Conservation (phyloP, 2,113 vertebrate genomes). For the Nothobranchius furzeri region DNA sequence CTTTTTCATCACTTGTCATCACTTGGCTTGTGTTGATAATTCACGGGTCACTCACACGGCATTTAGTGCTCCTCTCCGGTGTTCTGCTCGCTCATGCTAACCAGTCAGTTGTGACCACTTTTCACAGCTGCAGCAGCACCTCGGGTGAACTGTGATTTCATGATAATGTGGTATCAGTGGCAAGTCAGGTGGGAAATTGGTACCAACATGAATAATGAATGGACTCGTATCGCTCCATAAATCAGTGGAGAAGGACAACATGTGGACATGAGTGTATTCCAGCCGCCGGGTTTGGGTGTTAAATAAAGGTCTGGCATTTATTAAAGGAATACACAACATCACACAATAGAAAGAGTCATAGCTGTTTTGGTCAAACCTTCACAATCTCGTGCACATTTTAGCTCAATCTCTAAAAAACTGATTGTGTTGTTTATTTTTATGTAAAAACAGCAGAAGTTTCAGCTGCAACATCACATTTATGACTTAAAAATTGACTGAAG, state of each 20-base stretch:
- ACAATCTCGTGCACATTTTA: no score
- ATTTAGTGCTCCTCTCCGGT: conserved; percentile 73
- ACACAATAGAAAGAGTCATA: no score
- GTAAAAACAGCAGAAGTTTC: no score
- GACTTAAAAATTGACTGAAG: no score
- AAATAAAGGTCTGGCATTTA: conserved; percentile 13
- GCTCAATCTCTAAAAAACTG: no score
- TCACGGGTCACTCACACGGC: conserved; percentile 75
- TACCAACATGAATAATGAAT: conserved; percentile 78
- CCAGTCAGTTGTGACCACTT: conserved; percentile 79
- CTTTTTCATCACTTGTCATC: conserved; percentile 16
- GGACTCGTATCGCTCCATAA: conserved; percentile 70
- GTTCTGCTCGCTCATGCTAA: conserved; percentile 66
- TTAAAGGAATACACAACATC: no score
- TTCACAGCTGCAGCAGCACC: conserved; percentile 65
- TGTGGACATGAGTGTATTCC: conserved; percentile 39
- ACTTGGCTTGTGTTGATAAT: conserved; percentile 74
- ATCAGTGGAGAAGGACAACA: conserved; percentile 63
- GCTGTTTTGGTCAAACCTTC: no score
- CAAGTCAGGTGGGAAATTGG: conserved; percentile 63
- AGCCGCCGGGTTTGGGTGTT: conserved; percentile 36
- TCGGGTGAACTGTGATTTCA: conserved; percentile 71
- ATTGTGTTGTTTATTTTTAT: no score
- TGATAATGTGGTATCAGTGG: conserved; percentile 76
- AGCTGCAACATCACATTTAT: no score